Evolutionary conservation across 2,888 invertebrate genomes (phyloP), one percentile per base, ranked within the genome.

Genomic region (Megalurothrips usitatus): DNA sequence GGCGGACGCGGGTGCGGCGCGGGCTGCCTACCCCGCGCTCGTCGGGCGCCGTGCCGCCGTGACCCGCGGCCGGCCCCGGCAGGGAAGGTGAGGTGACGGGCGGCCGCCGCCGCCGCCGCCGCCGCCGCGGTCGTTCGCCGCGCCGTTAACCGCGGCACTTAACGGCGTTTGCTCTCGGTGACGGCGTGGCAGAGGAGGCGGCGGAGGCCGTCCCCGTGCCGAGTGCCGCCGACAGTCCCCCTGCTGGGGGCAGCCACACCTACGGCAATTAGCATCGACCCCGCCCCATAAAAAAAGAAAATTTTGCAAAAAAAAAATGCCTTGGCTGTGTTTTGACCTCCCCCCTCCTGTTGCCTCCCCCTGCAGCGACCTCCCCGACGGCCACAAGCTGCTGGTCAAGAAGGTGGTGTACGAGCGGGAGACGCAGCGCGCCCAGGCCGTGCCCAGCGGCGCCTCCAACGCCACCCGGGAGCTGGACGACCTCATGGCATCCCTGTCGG

Each of bases 381-480:
- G 68, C 2, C 68, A 75, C 68, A 75, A 75, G 68, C 68, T 23
- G 86, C 87, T 89, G 0, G 89, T 89, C 0, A 89, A 89, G 83
- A 89, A 89, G 85, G 89, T 89, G 0, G 89, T 89, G 82, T 89
- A 89, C 83, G 89, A 89, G 83, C 89, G 89, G 0, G 88, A 89
- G n/a, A 82, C 49, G 58, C 87, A 85, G 82, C 86, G 87, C 47
- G 87, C 87, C 82, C 86, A 87, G 17, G 81, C 83, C 1, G 83
- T 89, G 87, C 85, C 86, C 26, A 85, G 89, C 82, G 94, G 89
- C 82, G 94, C 96, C 34, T 97, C 97, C 81, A 94, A 94, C 82
- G 98, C 98, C 58, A 98, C 98, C 34, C 93, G 94, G 87, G 98
- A 98, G 87, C 90, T 98, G 82, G 98, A 98, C 86, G 97, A 98